A percentile compares a stretch with the other conserved stretches of the same genome.
Conservation (phyloP, 2,888 invertebrate genomes). For the Mechanitis messenoides region DNA sequence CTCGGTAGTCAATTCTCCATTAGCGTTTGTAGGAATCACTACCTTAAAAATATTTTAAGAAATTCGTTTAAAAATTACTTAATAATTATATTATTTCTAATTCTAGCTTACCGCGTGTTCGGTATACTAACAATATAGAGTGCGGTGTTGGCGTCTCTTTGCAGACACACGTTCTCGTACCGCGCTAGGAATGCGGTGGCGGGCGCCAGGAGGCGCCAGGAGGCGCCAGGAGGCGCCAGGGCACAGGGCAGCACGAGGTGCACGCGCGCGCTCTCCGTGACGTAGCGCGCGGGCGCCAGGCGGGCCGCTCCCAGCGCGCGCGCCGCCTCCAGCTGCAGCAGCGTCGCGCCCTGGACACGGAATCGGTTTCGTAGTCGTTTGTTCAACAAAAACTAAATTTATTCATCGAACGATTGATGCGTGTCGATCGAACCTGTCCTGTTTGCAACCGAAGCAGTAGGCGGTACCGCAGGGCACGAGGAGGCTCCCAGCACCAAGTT, state of each 20-base stretch:
- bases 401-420: too few species aligned
- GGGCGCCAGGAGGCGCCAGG: slow-evolving; percentile 48
- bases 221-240: too few species aligned
- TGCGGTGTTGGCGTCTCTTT: slow-evolving; percentile 86
- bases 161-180: slow-evolving; percentile 84
- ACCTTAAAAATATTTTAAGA: slow-evolving; percentile 15
- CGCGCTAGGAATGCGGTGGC: slow-evolving; percentile 80
- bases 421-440: slow-evolving; percentile 54
- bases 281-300: slow-evolving; percentile 94
- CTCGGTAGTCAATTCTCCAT: slow-evolving; percentile 19
- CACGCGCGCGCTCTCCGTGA: slow-evolving; percentile 93
- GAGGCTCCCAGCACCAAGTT: slow-evolving; percentile 32
- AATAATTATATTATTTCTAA: not conserved
- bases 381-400: too few species aligned
- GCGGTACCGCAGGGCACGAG: slow-evolving; percentile 23
- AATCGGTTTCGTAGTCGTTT: not conserved
- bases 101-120: not conserved
- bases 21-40: slow-evolving; percentile 18
- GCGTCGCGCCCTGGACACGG: slow-evolving; percentile 83
- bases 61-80: not conserved
- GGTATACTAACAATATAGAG: slow-evolving; percentile 79
- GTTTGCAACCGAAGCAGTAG: slow-evolving; percentile 81
- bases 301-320: slow-evolving; percentile 92
- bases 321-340: slow-evolving; percentile 81
- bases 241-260: slow-evolving; percentile 82